A percentile compares a stretch with the other conserved stretches of the same genome.
Evolutionary conservation across 2,888 invertebrate genomes (phyloP).

Genomic region (Spatulosminthurus flaviceps): DNA sequence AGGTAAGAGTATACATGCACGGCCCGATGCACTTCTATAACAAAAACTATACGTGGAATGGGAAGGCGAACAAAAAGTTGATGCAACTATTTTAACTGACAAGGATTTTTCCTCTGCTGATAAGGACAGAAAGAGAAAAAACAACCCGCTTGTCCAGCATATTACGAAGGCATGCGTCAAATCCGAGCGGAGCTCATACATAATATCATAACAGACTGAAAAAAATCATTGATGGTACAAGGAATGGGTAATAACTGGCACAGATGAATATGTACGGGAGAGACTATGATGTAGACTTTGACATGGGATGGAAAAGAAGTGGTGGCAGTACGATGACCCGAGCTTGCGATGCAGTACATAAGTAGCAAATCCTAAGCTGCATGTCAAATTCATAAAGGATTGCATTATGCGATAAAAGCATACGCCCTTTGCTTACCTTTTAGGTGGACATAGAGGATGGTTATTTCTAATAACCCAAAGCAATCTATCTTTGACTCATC

Average conservation of each 20-base stretch:
- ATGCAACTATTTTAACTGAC: too few relatives aligned
- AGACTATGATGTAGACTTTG: not conserved
- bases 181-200: too few relatives aligned
- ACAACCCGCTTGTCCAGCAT: not conserved
- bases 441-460: constrained; percentile 56
- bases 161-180: too few relatives aligned
- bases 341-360: too few relatives aligned
- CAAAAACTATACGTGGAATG: not conserved
- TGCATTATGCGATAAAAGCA: constrained; percentile 43
- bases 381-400: not conserved
- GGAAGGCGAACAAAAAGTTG: not conserved
- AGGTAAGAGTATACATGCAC: not conserved
- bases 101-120: not conserved
- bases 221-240: too few relatives aligned
- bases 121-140: not conserved
- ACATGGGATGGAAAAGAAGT: not conserved
- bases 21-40: not conserved
- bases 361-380: not conserved
- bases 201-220: too few relatives aligned
- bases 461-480: constrained; percentile 8
- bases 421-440: constrained; percentile 61
- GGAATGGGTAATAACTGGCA: not conserved
- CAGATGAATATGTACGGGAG: constrained; percentile 2
- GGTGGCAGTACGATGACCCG: constrained; percentile 14
- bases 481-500: constrained; percentile 9